A percentile compares a stretch with the other conserved stretches of the same genome.
These are phyloP conservation scores for Actinostola sp. DNA, from an alignment of 92 coral and sea anemone genomes.

Conservation along the genomic window DNA sequence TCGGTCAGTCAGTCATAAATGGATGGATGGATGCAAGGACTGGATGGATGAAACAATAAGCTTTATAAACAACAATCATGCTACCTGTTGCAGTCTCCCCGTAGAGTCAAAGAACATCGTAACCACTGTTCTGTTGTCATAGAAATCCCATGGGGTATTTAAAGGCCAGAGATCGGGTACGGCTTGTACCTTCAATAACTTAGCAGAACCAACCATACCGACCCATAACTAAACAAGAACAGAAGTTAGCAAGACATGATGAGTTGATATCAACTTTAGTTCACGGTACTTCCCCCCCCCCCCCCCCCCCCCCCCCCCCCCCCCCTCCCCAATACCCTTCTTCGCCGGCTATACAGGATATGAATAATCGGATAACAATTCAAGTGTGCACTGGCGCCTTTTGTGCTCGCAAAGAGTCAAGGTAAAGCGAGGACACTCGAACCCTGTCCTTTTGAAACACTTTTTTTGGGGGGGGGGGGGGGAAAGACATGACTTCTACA, in stretches of 20 bases:
- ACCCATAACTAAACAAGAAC: constrained; percentile 67
- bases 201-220: constrained; percentile 67
- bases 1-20: neutral
- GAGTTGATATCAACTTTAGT: no score
- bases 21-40: neutral
- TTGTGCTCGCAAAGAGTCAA: no score
- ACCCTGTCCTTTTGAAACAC: no score
- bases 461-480: no score
- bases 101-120: constrained; percentile 71
- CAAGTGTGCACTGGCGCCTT: no score
- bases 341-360: neutral
- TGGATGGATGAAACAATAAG: neutral
- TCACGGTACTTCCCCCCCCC: no score
- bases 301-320: no score
- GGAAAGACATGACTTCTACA: no score
- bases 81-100: constrained; percentile 71
- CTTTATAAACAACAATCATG: neutral
- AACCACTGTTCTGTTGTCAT: constrained; percentile 31
- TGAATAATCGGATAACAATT: no score
- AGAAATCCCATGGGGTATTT: constrained; percentile 26
- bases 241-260: neutral
- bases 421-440: no score
- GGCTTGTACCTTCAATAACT: constrained; percentile 44
- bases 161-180: constrained; percentile 26
- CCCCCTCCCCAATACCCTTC: no score